Evolutionary conservation across 1,140 invertebrate species (phyloP), one percentile per base, ranked within the genome.

Genomic region (Drosophila melanica): DNA sequence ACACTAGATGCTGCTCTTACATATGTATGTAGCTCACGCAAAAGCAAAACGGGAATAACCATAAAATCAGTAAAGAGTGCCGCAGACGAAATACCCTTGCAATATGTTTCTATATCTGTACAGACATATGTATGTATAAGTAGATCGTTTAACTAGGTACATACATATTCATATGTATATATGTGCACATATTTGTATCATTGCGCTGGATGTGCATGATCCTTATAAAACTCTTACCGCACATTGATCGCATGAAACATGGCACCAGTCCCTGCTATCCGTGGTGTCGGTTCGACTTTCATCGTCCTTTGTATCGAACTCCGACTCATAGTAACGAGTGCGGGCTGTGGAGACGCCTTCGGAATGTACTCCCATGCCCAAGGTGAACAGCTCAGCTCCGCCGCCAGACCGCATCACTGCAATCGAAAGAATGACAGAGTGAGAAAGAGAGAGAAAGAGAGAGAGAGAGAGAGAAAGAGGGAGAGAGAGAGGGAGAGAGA

Each of bases 261-360:
- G 8, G 14, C 16, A 35, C 37, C 44, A 50, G 4, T 67, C 54
- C 53, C 10, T 27, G 10, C 23, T 44, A 1, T 20, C 47, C 8
- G 10, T 8, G 16, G n/a, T 20, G 5, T 54, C 50, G 47, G 16
- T 4, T n/a, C 20, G 42, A 1, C 3, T 23, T 1, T 50, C 60
- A 10, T 11, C 1, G 7, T 57, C 60, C 7, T 50, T 42, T 6
- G 11, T 39, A 16, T 64, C 67, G 9, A 50, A 39, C 12, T 65
- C 60, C 8, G 59, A 18, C 10, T 71, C 62, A n/a, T 64, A 64
- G n/a, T 20, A 48, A 3, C 27, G 51, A 5, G n/a, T 37, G 10
- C 50, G 67, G 10, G 67, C 20, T 0, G 7, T 14, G 11, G 8
- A 7, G 0, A 16, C n/a, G 3, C 62, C 51, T 11, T 35, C 12